A percentile compares a stretch with the other conserved stretches of the same genome.
phyloP scores from a whole-genome alignment of 2,888 invertebrate species.

The Athripsodes cinereus region DNA sequence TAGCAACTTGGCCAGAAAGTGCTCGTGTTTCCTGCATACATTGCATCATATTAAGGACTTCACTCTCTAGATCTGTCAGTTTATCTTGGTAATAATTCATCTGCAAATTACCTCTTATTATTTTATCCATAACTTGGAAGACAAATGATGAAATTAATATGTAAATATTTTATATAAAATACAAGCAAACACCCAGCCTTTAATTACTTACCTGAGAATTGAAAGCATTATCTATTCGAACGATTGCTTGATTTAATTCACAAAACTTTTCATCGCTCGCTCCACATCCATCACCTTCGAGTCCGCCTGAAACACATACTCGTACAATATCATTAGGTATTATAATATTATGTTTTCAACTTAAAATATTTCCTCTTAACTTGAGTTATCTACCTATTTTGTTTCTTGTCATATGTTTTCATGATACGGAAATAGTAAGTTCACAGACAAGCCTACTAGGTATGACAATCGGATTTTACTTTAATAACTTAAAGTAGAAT shows the following conservation, averaged over 20 bases:
- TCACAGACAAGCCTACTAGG: too few species aligned
- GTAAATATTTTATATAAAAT: too few species aligned
- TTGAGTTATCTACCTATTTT: too few species aligned
- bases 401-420: too few species aligned
- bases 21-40: conserved; percentile 29
- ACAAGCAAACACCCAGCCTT: too few species aligned
- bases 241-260: conserved; percentile 32
- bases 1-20: conserved; percentile 25
- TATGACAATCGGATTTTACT: too few species aligned
- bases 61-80: conserved; percentile 41
- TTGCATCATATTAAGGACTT: conserved; percentile 34
- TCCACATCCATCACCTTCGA: conserved; percentile 8
- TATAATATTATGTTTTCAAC: too few species aligned
- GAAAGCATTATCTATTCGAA: conserved; percentile 32
- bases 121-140: background rate
- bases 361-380: too few species aligned
- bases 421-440: too few species aligned
- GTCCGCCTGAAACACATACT: background rate
- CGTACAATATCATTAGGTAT: too few species aligned
- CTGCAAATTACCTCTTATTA: conserved; percentile 29
- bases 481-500: too few species aligned
- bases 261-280: conserved; percentile 30
- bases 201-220: conserved; percentile 15
- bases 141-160: too few species aligned
- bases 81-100: conserved; percentile 46